Evolutionary conservation across 2,797 vertebrate species (phyloP), one percentile per base, ranked within the genome.

Genomic region (Acipenser transmontanus): DNA sequence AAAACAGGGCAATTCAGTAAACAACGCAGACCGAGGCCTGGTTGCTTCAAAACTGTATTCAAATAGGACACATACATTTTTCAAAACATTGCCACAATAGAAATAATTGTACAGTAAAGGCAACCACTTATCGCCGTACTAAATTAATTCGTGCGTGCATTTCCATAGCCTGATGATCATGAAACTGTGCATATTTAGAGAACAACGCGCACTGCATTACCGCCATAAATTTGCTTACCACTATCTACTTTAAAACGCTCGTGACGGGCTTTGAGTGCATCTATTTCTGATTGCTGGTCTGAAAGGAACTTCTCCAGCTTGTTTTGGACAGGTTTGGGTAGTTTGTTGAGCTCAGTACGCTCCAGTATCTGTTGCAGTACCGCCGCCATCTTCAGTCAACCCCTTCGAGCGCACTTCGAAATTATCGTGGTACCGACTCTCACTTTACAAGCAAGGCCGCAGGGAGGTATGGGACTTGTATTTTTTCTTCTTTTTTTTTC

Each of bases 171-270:
- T 34, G 34, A 34, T 34, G 34, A 34, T 34, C 3, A 34, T 34
- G 34, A 4, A 34, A 34, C n/a, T n/a, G 34, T 34, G 34, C 34
- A 34, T 34, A n/a, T n/a, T n/a, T n/a, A n/a, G n/a, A n/a, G n/a
- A 1, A 20, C 20, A 20, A 20, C 20, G 2, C 20, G 20, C 20
- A 34, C 20, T 34, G 20, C 20, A 34, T 2, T 34, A 4, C 34
- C 34, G 34, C 34, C 34, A 34, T 34, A 34, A 1, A 34, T 34
- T 34, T 34, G 34, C 91, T 91, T 75, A 98, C 97, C 96, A 17
- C 89, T 95, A 63, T 99, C 95, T 67, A 97, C 94, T 8, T 94
- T 92, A 67, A 93, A 94, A 48, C 95, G 94, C 70, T 98, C 95
- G 8, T 95, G 91, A 0, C 94, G 85, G 7, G 93, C 88, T 72